Evolutionary conservation across 2,797 vertebrate genomes (phyloP), one percentile per base, ranked within the genome.

Genomic region (Crypturellus tataupa): DNA sequence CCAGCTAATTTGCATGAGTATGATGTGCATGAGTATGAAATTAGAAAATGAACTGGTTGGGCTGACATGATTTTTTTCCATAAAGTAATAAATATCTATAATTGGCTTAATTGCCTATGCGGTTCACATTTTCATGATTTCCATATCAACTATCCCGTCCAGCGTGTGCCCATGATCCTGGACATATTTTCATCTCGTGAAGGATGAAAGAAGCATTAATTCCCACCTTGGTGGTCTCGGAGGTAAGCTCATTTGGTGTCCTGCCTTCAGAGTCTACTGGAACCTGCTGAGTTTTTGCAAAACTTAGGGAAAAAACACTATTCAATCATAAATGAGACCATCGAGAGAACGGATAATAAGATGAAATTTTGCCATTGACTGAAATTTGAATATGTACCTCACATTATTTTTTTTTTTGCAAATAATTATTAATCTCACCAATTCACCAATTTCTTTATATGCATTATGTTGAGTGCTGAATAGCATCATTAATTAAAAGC

Each of bases 271-370:
- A 84, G 56, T 23, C 79, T 77, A 62, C 64, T 91, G 85, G 75
- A 96, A 84, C 33, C 29, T 62, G 33, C 73, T 94, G 81, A 94
- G 68, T 46, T 91, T 96, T 90, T 80, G 16, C 84, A 94, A 93
- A 93, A 49, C 33, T 79, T 7, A 7, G 51, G 67, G 12, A 29
- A 94, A 40, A 90, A 92, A 67, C 58, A 39, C 59, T 27, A 12
- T 73, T 86, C 78, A 20, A 5, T 78, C 71, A 80, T 44, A 84
- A 81, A 85, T 59, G 17, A 92, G 59, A 81, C 21, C 73, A 77
- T 9, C n/a, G 64, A 88, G 49, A 51, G 59, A 90, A 65, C 75
- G 18, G 91, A 49, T 92, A 94, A 73, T 9, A 27, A 42, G 82
- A 79, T 46, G 53, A 92, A 91, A 64, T 89, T 89, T 53, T 86